Evolutionary conservation across 2,797 vertebrate species (phyloP).

Genomic region (Bradypodion pumilum): DNA sequence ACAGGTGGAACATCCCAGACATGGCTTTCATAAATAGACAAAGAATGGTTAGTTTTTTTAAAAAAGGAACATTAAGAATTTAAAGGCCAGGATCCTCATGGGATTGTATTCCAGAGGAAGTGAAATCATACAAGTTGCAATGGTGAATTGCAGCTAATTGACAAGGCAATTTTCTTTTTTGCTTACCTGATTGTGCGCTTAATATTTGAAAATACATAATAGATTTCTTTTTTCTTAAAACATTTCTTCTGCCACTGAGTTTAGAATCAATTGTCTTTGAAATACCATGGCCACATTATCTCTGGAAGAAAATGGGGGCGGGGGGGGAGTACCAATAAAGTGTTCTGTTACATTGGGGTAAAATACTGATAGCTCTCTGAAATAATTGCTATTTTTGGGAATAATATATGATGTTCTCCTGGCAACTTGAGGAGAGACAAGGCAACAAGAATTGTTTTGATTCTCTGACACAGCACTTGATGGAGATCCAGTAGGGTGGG

Average conservation of each 20-base stretch:
- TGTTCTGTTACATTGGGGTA: conserved; percentile 22
- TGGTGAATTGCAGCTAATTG: too few relatives aligned
- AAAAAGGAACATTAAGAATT: neutral
- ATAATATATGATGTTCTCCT: conserved; percentile 37
- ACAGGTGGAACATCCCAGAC: conserved; percentile 5
- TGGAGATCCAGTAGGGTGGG: conserved; percentile 8
- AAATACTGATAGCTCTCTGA: neutral
- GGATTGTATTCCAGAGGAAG: too few relatives aligned
- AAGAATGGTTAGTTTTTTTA: neutral
- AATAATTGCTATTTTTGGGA: conserved; percentile 43
- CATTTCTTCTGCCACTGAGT: too few relatives aligned
- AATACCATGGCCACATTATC: conserved; percentile 31
- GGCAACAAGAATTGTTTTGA: conserved; percentile 36
- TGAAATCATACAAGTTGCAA: too few relatives aligned
- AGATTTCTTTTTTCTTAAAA: too few relatives aligned
- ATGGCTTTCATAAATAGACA: neutral
- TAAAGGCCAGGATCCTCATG: too few relatives aligned
- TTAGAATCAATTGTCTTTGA: conserved; percentile 53
- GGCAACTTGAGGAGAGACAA: conserved; percentile 42
- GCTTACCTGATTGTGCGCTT: too few relatives aligned
- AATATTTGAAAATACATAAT: neutral
- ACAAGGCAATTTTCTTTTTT: too few relatives aligned
- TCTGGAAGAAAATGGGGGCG: neutral
- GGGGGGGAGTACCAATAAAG: conserved; percentile 7
- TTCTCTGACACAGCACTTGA: conserved; percentile 39